Evolutionary conservation across 1,140 invertebrate species (phyloP), one percentile per base, ranked within the genome.

Genomic region (Drosophila mayri): DNA sequence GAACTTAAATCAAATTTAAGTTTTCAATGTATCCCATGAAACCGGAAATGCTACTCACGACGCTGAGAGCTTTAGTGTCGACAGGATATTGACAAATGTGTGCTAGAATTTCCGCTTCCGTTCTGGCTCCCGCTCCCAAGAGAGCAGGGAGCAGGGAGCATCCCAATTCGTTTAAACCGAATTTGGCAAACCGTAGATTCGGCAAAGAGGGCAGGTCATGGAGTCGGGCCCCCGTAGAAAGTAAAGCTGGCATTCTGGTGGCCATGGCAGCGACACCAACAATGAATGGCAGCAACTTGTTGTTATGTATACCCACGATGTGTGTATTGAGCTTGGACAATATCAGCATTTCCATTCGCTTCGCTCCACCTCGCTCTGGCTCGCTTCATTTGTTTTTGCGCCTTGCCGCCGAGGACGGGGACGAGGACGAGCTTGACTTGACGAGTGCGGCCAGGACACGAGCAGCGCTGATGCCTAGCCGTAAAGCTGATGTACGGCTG

Each of bases 1-100:
- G 50, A 79, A 76, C 79, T 86, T 77, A 83, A 88, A 87, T 87
- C 84, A 77, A 79, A 87, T 84, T 88, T 67, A 84, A 83, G 80
- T 77, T 77, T 75, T 79, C 52, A 50, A 79, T 50, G 73, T 74
- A 59, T 68, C n/a, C 59, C 40, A 37, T 52, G 62, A 35, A 77
- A 77, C 60, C 81, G 82, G 82, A 86, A 86, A 79, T 86, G 81
- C 46, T 40, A 43, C 74, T 55, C 55, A 54, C 37, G 32, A 32
- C 14, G 47, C 66, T 67, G 22, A 55, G 38, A 70, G 72, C 46
- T 65, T 75, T 75, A 75, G 52, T 76, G 72, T 32, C 32, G 71
- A 37, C 38, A 76, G 74, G 74, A 76, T 76, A 76, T 76, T 76
- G 74, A 57, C 62, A 58, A 75, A 73, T 76, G 62, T 76, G 62